These are phyloP conservation scores for Cassiopea andromeda DNA, from an alignment of 30 jellyfish, hydroid and myxozoan genomes.

Conservation along the genomic window DNA sequence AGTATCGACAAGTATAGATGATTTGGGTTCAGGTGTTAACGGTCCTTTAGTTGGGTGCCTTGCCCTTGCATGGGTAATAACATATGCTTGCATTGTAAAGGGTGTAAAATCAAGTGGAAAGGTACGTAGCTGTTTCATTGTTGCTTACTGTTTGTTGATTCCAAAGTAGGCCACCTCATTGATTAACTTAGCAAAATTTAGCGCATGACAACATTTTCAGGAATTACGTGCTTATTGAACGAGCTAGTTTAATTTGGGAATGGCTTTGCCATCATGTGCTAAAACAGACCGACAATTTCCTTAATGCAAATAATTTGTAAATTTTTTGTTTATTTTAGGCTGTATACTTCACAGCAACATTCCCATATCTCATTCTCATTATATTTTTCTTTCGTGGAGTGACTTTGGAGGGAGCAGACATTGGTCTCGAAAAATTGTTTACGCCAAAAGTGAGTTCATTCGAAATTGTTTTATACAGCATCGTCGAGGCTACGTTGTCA, in stretches of 20 bases:
- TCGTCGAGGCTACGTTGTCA: background rate
- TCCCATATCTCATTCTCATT: conserved; percentile 84
- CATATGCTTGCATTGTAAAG: conserved; percentile 79
- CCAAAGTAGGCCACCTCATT: too few species aligned
- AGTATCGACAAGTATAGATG: conserved; percentile 74
- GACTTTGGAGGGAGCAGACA: conserved; percentile 87
- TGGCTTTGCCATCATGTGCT: background rate
- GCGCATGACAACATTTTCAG: too few species aligned
- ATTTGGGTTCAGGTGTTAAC: conserved; percentile 78
- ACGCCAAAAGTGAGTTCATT: conserved; percentile 77
- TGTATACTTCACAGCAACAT: conserved; percentile 95
- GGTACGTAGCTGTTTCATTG: too few species aligned
- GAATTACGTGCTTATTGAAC: too few species aligned
- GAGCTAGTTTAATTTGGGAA: background rate
- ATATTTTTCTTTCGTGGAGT: conserved; percentile 91
- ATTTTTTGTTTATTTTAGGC: conserved; percentile 56
- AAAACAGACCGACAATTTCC: background rate
- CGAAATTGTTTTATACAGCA: background rate
- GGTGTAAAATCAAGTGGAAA: conserved; percentile 97
- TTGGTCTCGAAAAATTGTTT: conserved; percentile 76
- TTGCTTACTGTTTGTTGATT: background rate
- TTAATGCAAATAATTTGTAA: background rate
- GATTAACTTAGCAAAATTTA: too few species aligned
- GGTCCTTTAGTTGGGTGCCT: conserved; percentile 91
- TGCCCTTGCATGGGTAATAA: conserved; percentile 87